These are phyloP conservation scores for Capreolus pygargus DNA, from an alignment of 2,113 vertebrate species.

Conservation along the genomic window DNA sequence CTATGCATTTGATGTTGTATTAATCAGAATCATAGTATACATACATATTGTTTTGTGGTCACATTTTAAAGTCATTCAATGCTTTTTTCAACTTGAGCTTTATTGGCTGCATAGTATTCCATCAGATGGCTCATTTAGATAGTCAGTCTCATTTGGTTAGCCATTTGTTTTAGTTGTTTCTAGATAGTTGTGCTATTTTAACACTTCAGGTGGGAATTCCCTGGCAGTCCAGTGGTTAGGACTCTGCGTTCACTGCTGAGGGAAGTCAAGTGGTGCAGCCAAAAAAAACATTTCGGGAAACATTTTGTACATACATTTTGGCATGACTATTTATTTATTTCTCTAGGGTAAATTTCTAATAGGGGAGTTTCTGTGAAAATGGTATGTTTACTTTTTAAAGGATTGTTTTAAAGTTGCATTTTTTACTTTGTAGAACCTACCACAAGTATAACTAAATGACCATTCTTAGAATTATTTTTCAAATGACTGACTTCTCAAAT, in stretches of 20 bases:
- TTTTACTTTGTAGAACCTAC: conserved; percentile 37
- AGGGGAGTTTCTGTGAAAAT: conserved; percentile 19
- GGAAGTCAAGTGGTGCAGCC: not conserved
- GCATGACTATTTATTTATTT: not conserved
- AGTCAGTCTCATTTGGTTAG: not conserved
- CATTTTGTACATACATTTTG: not conserved
- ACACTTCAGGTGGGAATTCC: not conserved
- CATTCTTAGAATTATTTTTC: conserved; percentile 37
- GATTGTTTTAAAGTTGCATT: not conserved
- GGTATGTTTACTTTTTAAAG: not conserved
- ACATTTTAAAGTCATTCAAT: conserved; percentile 33
- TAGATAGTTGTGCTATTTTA: conserved; percentile 15
- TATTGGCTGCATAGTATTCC: not conserved
- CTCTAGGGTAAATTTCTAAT: conserved; percentile 9
- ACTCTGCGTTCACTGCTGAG: not conserved
- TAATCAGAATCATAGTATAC: not conserved
- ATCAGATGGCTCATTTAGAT: conserved; percentile 3
- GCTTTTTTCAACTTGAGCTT: not conserved
- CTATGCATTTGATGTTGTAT: conserved; percentile 25
- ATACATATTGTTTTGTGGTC: not conserved
- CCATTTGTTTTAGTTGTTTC: not conserved
- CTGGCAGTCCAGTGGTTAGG: not conserved
- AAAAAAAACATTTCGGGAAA: not conserved
- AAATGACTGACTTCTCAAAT: conserved; percentile 23
- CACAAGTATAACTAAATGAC: conserved; percentile 31